phyloP scores from a whole-genome alignment of 2,888 invertebrate genomes.

The Coleophora flavipennella region DNA sequence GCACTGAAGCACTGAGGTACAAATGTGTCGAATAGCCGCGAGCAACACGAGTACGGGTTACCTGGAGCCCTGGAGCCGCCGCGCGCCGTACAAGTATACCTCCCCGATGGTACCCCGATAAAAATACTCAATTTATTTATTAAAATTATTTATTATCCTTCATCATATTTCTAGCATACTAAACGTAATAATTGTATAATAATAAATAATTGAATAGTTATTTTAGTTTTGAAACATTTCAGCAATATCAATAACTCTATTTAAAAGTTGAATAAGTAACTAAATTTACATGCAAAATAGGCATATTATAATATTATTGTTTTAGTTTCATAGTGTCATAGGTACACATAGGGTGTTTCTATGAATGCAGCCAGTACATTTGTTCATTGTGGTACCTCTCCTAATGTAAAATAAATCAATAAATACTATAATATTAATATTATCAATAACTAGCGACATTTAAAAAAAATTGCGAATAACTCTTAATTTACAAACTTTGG shows the following conservation, averaged over 20 bases:
- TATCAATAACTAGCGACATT: slow-evolving; percentile 49
- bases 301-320: slow-evolving; percentile 63
- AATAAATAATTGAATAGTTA: slow-evolving; percentile 73
- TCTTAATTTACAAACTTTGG: slow-evolving; percentile 62
- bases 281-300: slow-evolving; percentile 64
- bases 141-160: slow-evolving; percentile 75
- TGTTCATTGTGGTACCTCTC: slow-evolving; percentile 28
- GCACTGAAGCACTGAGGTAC: too few species aligned
- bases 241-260: slow-evolving; percentile 66
- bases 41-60: too few species aligned
- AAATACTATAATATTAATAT: slow-evolving; percentile 24
- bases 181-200: slow-evolving; percentile 75
- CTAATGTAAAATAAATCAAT: slow-evolving; percentile 10
- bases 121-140: slow-evolving; percentile 66
- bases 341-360: too few species aligned
- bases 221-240: slow-evolving; percentile 68
- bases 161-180: slow-evolving; percentile 75
- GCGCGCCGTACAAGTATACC: too few species aligned
- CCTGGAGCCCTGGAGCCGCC: too few species aligned
- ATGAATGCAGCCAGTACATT: slow-evolving; percentile 37
- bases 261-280: slow-evolving; percentile 45
- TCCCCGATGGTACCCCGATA: too few species aligned
- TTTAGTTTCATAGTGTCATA: slow-evolving; percentile 55
- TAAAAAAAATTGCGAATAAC: slow-evolving; percentile 48
- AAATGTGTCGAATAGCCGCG: too few species aligned